Base-by-base conservation (phyloP, 2,888 invertebrate species). In the Drosophila macrospina region DNA sequence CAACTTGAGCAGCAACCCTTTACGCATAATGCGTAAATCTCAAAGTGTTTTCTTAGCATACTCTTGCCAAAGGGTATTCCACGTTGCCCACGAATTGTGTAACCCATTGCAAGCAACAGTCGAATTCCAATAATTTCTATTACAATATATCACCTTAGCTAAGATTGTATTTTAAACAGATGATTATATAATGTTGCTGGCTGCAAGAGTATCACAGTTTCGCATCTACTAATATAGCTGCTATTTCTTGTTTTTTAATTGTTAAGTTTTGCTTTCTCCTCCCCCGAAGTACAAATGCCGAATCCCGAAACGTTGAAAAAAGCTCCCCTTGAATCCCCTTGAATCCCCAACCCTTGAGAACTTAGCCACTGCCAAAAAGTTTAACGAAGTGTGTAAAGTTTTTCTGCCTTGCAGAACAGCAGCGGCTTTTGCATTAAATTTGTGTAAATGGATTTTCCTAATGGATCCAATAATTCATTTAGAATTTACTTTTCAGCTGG, bases 401-500 rank as follows among this genome's bases (percentile, higher is more conserved):
- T 77, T 75, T 72, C 56, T 59, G 67, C 56, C 51, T 52, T 59
- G 57, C 37, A 52, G 64, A 45, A 51, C 73, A 57, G 68, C 61
- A 86, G 82, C 81, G 69, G 87, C 87, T 87, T 87, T 81, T 71
- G 83, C 83, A 88, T 88, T 86, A 88, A 88, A 88, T 83, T 83
- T 85, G 90, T 90, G 90, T 90, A 90, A 90, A 89, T 90, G 91
- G 91, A 90, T 90, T 84, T 90, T 87, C 79, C 91, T 90, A 90
- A 90, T 90, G 90, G 91, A 90, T 89, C 81, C 89, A 91, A 90
- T 90, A 90, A 90, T 91, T 90, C 90, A 90, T 90, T 90, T 88
- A 84, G 82, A 90, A 86, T 90, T 86, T 88, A 79, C 89, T 88
- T 85, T 70, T 73, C 70, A 80, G 88, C 80, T 68, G 71, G 77